Evolutionary conservation across 1,140 invertebrate species (phyloP).

Genomic region (Drosophila mauritiana): DNA sequence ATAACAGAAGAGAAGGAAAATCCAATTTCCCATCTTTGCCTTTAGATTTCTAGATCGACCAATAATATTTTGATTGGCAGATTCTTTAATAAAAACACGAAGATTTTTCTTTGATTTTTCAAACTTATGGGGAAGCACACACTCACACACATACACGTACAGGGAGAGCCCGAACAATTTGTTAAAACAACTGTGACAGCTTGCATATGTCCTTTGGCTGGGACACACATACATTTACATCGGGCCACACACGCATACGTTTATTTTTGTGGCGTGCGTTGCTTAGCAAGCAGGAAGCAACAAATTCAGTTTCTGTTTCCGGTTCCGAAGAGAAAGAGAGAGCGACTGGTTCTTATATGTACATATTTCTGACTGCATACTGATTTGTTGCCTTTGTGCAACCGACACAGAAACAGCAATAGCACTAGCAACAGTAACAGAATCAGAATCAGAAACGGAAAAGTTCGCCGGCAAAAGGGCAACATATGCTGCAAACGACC

Average conservation of each 20-base stretch:
- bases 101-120: constrained; percentile 36
- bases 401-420: constrained; percentile 48
- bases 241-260: constrained; percentile 16
- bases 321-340: constrained; percentile 20
- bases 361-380: constrained; percentile 80
- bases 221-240: constrained; percentile 20
- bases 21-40: constrained; percentile 18
- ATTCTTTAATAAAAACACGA: constrained; percentile 24
- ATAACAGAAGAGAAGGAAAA: constrained; percentile 5
- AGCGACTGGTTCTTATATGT: constrained; percentile 18
- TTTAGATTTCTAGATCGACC: constrained; percentile 20
- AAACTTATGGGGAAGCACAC: constrained; percentile 9
- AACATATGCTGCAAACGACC: constrained; percentile 78
- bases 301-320: constrained; percentile 83
- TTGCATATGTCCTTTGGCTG: constrained; percentile 77
- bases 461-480: constrained; percentile 45
- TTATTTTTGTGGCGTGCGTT: constrained; percentile 76
- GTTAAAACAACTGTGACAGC: constrained; percentile 84
- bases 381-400: constrained; percentile 81
- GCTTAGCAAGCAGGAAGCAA: constrained; percentile 83
- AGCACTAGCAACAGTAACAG: no score
- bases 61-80: constrained; percentile 57
- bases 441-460: neutral
- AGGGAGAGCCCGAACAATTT: constrained; percentile 67
- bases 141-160: neutral